phyloP scores from a whole-genome alignment of 92 coral and sea anemone species.

The Palythoa grandis region DNA sequence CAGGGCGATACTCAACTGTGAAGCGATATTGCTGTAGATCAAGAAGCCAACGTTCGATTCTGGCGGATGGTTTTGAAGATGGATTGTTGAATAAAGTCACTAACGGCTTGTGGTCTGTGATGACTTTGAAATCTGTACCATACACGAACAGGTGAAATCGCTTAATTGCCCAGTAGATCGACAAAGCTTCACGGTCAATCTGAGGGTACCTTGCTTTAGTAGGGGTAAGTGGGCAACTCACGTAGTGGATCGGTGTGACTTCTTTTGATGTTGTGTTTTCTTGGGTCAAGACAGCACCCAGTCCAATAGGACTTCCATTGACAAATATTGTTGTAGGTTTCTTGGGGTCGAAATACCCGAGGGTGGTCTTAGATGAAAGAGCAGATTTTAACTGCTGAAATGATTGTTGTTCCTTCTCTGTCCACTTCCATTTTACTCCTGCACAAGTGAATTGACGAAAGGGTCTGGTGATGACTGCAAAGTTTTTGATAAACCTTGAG shows the following conservation, averaged over 20 bases:
- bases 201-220: conserved; percentile 54
- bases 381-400: conserved; percentile 32
- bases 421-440: conserved; percentile 48
- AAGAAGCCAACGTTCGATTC: conserved; percentile 50
- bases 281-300: conserved; percentile 65
- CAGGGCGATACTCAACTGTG: conserved; percentile 53
- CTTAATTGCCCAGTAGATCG: too few species aligned
- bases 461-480: conserved; percentile 60
- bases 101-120: too few species aligned
- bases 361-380: conserved; percentile 37
- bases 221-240: conserved; percentile 52
- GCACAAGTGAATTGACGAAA: conserved; percentile 59
- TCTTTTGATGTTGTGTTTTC: conserved; percentile 43
- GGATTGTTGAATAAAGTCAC: too few species aligned
- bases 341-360: conserved; percentile 16
- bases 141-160: too few species aligned
- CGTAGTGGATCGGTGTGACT: conserved; percentile 61
- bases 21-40: too few species aligned
- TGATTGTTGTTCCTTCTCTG: conserved; percentile 42
- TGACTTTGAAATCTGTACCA: too few species aligned
- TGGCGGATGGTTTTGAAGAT: conserved; percentile 44
- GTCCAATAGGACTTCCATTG: conserved; percentile 48
- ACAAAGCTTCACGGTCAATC: conserved; percentile 54
- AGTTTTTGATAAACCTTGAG: too few species aligned
- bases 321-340: conserved; percentile 45